Percentiles rank a stretch among this genome's conserved stretches.
phyloP scores from a whole-genome alignment of 2,113 vertebrate species.

The Hemiscyllium ocellatum region DNA sequence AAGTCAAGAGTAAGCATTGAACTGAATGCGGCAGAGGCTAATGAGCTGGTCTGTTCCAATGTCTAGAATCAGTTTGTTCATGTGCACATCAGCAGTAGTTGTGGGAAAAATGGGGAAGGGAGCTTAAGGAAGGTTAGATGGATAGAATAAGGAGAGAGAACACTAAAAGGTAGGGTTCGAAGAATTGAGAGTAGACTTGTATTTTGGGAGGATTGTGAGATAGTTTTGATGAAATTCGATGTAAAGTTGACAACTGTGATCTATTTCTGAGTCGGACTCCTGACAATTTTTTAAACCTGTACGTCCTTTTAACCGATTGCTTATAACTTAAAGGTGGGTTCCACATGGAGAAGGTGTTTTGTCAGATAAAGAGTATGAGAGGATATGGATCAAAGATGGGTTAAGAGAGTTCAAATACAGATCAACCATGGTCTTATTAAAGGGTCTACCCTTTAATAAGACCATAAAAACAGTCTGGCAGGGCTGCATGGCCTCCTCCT shows the following conservation, averaged over 20 bases:
- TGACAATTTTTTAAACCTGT: not conserved
- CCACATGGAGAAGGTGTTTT: not conserved
- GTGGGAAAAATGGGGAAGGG: not conserved
- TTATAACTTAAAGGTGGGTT: not conserved
- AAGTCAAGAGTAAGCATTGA: constrained; percentile 57
- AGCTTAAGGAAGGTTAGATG: not conserved
- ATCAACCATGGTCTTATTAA: not conserved
- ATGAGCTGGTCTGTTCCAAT: constrained; percentile 76
- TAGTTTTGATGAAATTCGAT: not conserved
- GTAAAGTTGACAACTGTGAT: not conserved
- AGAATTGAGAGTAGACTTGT: not conserved
- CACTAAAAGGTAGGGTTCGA: not conserved
- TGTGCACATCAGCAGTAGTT: not conserved
- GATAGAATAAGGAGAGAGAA: not conserved
- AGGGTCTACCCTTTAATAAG: too few relatives aligned
- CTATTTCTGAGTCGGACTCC: not conserved
- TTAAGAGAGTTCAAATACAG: not conserved
- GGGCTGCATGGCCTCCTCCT: not conserved
- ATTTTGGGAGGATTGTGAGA: too few relatives aligned
- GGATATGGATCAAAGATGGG: not conserved
- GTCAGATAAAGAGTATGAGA: not conserved
- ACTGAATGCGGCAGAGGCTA: constrained; percentile 51
- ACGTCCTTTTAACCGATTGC: not conserved
- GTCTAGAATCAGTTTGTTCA: constrained; percentile 47
- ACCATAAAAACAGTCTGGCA: not conserved